phyloP scores from a whole-genome alignment of 2,888 invertebrate genomes.

The Cerastis leucographa region DNA sequence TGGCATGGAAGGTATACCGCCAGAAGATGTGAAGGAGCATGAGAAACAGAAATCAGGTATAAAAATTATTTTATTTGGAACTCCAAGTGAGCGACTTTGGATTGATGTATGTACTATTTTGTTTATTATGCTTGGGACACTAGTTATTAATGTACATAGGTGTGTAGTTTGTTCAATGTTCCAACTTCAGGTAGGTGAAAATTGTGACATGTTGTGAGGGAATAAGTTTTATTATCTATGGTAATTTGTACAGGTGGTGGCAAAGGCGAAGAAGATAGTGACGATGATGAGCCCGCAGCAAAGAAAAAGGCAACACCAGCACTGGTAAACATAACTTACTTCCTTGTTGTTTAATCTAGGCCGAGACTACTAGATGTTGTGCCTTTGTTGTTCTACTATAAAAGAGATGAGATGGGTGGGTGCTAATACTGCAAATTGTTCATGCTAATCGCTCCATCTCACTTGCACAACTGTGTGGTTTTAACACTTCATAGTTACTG shows the following conservation, averaged over 20 bases:
- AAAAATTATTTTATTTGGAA: slow-evolving; percentile 76
- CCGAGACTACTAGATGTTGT: background rate
- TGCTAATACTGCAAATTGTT: background rate
- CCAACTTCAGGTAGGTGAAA: slow-evolving; percentile 69
- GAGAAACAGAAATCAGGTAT: slow-evolving; percentile 95
- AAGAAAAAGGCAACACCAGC: slow-evolving; percentile 93
- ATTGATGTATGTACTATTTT: slow-evolving; percentile 86
- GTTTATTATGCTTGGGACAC: slow-evolving; percentile 82
- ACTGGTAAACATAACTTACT: slow-evolving; percentile 77
- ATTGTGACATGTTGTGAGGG: background rate
- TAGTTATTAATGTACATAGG: slow-evolving; percentile 80
- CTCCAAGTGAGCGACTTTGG: slow-evolving; percentile 79
- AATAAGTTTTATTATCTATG: slow-evolving; percentile 38
- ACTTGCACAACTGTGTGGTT: background rate
- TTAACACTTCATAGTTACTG: background rate
- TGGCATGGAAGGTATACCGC: slow-evolving; percentile 99
- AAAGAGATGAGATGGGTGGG: background rate
- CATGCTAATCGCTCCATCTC: background rate
- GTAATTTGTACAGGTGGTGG: slow-evolving; percentile 89
- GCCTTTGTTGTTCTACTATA: background rate
- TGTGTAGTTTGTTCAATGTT: slow-evolving; percentile 81
- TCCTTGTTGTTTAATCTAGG: background rate
- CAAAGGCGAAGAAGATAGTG: slow-evolving; percentile 95
- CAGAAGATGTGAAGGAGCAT: slow-evolving; percentile 98
- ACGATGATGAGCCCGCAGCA: slow-evolving; percentile 95